A percentile compares a stretch with the other conserved stretches of the same genome.
Evolutionary conservation across 1,140 invertebrate genomes (phyloP).

Genomic region (Aradophagus sp.): DNA sequence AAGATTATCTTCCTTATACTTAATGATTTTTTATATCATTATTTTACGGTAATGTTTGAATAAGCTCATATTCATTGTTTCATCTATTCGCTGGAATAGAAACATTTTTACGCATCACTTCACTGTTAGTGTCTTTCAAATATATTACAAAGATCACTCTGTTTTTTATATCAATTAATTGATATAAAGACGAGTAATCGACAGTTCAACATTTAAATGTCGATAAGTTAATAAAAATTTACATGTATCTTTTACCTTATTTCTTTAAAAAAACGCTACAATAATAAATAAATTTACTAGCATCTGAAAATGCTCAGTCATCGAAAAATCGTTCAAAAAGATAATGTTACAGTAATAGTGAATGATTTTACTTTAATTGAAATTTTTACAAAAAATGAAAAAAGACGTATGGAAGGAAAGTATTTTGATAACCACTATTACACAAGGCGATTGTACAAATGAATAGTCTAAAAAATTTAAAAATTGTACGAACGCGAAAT

Average conservation of each 20-base stretch:
- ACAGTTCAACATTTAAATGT: background rate
- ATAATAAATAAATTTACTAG: slow-evolving; percentile 31
- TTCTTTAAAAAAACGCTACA: background rate
- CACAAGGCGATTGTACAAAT: slow-evolving; percentile 4
- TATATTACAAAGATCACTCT: background rate
- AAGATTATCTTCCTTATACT: no score
- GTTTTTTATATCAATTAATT: slow-evolving; percentile 14
- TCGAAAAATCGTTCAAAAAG: slow-evolving; percentile 13
- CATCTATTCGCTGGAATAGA: no score
- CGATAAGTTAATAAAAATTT: slow-evolving; percentile 16
- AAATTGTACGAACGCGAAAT: slow-evolving; percentile 3
- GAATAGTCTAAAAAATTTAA: slow-evolving; percentile 5
- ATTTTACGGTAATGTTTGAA: no score
- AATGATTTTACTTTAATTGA: no score
- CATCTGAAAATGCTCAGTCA: slow-evolving; percentile 4
- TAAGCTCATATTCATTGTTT: no score
- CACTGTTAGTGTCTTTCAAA: no score
- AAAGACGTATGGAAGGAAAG: slow-evolving; percentile 16
- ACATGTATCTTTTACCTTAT: no score
- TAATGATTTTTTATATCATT: no score
- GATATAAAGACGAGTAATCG: slow-evolving; percentile 25
- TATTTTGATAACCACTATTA: slow-evolving; percentile 32
- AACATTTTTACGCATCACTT: no score
- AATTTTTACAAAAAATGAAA: slow-evolving; percentile 5
- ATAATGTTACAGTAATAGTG: no score